A percentile compares a stretch with the other conserved stretches of the same genome.
Evolutionary conservation across 2,797 vertebrate species (phyloP).

Genomic region (Typhlichthys subterraneus): DNA sequence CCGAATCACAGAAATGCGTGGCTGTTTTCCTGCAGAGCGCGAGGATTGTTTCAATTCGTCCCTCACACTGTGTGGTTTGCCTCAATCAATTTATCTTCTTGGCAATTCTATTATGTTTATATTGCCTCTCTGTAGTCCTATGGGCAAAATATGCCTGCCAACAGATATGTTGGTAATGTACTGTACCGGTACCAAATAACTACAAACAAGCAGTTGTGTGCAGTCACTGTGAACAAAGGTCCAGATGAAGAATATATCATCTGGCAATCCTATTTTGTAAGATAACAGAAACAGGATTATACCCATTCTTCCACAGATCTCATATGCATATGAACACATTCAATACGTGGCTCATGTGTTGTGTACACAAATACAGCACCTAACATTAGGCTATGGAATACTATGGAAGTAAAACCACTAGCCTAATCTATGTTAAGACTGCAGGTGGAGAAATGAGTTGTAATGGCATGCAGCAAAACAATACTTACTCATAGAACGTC

Average conservation of each 20-base stretch:
- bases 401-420: too few species aligned
- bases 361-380: slow-evolving; percentile 22
- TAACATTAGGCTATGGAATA: slow-evolving; percentile 6
- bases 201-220: slow-evolving; percentile 37
- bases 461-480: slow-evolving; percentile 12
- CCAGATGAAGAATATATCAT: slow-evolving; percentile 59
- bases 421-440: slow-evolving; percentile 26
- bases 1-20: slow-evolving; percentile 41
- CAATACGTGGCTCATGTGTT: slow-evolving; percentile 19
- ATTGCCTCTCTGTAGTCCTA: slow-evolving; percentile 16
- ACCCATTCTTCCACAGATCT: slow-evolving; percentile 45
- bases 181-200: slow-evolving; percentile 15
- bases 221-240: slow-evolving; percentile 41
- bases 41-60: slow-evolving; percentile 31
- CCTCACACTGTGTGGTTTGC: slow-evolving; percentile 29
- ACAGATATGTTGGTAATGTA: slow-evolving; percentile 36
- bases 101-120: slow-evolving; percentile 40
- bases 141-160: slow-evolving; percentile 25
- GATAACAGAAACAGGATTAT: slow-evolving; percentile 73
- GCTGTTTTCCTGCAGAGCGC: slow-evolving; percentile 17
- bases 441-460: slow-evolving; percentile 12
- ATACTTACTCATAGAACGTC: slow-evolving; percentile 97
- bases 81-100: slow-evolving; percentile 41
- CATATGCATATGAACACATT: slow-evolving; percentile 40
- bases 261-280: slow-evolving; percentile 66